Evolutionary conservation across 1,140 invertebrate genomes (phyloP).

Genomic region (Aplysia californica): DNA sequence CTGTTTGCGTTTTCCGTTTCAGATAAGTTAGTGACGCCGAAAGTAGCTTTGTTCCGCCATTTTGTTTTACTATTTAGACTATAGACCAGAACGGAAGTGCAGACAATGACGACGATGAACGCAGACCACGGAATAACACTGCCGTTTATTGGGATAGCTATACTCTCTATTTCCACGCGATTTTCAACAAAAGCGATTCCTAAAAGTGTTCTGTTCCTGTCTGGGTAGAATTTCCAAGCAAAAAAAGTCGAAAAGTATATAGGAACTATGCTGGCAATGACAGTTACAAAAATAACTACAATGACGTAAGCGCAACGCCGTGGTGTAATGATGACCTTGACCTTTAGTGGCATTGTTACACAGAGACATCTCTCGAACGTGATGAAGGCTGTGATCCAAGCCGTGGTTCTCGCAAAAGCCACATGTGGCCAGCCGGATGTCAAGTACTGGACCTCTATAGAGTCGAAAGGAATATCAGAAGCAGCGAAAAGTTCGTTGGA

Average conservation of each 20-base stretch:
- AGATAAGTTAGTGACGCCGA: neutral
- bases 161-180: no score
- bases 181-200: neutral
- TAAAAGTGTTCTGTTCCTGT: neutral
- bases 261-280: neutral
- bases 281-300: neutral
- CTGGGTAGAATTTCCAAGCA: neutral
- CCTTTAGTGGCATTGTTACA: neutral
- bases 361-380: neutral
- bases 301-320: neutral
- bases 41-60: neutral
- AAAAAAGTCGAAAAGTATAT: neutral
- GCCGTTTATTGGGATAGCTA: no score
- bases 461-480: neutral
- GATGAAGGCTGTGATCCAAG: neutral
- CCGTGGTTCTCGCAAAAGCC: neutral
- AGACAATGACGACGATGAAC: neutral
- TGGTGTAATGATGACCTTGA: neutral
- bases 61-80: neutral
- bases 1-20: neutral
- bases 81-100: neutral
- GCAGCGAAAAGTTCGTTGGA: neutral
- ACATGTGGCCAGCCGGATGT: neutral
- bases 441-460: neutral
- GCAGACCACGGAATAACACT: neutral